Percentiles rank a stretch among this genome's conserved stretches.
phyloP scores from a whole-genome alignment of 2,113 vertebrate genomes.

The Cettia cetti region DNA sequence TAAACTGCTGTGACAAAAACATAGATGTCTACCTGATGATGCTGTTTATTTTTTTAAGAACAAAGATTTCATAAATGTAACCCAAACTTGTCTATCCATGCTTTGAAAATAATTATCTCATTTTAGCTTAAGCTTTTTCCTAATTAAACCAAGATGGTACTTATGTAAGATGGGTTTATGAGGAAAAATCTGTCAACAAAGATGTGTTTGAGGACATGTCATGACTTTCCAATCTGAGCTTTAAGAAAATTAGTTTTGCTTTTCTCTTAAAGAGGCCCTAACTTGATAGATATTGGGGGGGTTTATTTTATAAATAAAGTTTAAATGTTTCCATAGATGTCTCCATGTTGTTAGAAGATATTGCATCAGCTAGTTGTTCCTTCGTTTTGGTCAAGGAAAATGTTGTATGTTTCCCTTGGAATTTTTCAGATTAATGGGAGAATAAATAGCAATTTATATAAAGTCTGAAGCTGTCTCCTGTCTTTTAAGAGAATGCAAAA shows the following conservation, averaged over 20 bases:
- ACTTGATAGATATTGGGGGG: rapidly evolving
- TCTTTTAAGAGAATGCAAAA: not conserved
- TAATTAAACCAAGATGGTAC: not conserved
- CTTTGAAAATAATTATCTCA: not conserved
- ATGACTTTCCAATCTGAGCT: not conserved
- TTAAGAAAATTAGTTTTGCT: not conserved
- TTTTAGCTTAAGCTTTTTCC: not conserved
- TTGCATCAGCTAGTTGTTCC: not conserved
- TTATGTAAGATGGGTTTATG: not conserved
- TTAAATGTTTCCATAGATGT: not conserved
- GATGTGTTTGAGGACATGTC: not conserved
- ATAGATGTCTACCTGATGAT: not conserved
- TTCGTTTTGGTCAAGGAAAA: not conserved
- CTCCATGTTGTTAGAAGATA: not conserved
- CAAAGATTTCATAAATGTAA: not conserved
- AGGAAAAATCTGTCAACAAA: not conserved
- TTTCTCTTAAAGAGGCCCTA: not conserved
- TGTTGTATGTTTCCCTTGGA: not conserved
- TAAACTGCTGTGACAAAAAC: not conserved
- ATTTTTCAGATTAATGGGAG: not conserved
- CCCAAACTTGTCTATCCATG: not conserved
- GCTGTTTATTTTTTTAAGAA: not conserved
- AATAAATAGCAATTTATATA: not conserved
- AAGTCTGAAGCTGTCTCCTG: not conserved
- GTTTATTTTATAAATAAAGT: not conserved